Conservation (phyloP, 2,888 invertebrate genomes). For the Coelogynopora nodosa region DNA sequence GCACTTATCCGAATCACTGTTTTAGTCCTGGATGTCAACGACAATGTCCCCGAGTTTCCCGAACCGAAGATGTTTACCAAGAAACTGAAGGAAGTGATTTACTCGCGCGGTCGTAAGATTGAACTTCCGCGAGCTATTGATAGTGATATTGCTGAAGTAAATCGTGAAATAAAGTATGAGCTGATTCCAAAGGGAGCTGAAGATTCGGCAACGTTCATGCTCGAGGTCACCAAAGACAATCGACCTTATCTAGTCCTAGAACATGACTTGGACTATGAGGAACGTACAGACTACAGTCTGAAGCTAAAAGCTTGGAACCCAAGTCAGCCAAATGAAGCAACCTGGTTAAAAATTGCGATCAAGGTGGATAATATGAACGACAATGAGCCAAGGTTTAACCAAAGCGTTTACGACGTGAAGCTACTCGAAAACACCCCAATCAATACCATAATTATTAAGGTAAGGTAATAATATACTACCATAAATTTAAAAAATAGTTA, state of each 20-base stretch:
- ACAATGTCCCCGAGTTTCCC: not conserved
- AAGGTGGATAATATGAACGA: not conserved
- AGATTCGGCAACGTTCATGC: not conserved
- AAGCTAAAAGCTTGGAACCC: not conserved
- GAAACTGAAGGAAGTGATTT: not conserved
- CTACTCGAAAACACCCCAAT: not conserved
- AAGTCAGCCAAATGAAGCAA: not conserved
- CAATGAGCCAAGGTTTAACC: not conserved
- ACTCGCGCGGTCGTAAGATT: not conserved
- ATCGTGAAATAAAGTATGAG: not conserved
- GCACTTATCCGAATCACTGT: not conserved
- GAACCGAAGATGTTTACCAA: not conserved
- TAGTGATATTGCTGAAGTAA: not conserved
- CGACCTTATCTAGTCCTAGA: not conserved
- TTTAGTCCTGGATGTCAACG: slow-evolving; percentile 11
- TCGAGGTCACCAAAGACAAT: not conserved
- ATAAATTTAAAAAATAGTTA: too few relatives aligned
- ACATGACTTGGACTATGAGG: not conserved
- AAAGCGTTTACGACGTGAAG: not conserved
- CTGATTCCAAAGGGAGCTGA: not conserved
- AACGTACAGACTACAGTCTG: not conserved
- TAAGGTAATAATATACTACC: too few relatives aligned
- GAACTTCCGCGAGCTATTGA: not conserved
- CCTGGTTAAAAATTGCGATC: not conserved
- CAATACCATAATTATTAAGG: not conserved